Base-by-base conservation (phyloP, 2,113 vertebrate species). In the Vanacampus margaritifer region DNA sequence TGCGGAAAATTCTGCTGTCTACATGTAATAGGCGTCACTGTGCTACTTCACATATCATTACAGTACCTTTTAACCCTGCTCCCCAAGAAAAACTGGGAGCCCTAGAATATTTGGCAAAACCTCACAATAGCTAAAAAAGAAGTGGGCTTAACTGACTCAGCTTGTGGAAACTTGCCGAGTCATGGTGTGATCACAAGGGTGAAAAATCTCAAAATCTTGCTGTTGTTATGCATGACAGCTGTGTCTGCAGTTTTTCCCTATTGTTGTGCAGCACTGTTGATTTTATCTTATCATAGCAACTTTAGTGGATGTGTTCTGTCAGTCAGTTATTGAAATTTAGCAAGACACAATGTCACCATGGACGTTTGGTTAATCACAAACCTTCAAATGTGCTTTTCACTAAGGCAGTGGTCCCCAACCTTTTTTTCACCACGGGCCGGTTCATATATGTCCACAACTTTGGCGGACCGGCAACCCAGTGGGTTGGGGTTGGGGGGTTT, bases 131-230 rank as follows among this genome's bases (percentile, higher is more conserved):
- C 32, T 5, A 58, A 61, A 66, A 37, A 28, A 64, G 65, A 79
- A 83, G 75, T 66, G 70, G n/a, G 56, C 79, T 35, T 67, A 10
- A 35, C 46, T 82, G 73, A 73, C 67, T 76, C 73, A 82, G 69
- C 72, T 50, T 14, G 1, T 6, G 53, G 24, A 11, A 56, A 48
- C 11, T 19, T 71, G 75, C 76, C 73, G 64, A 59, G 74, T 76
- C 73, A 82, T 59, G 69, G 46, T 60, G 17, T 48, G 17, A 43
- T 41, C 60, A 39, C 19, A 37, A 60, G 36, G 21, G n/a, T 41
- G 16, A 46, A 46, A 46, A 46, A 46, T 16, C 13, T 46, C 36
- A 21, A 23, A 61, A 39, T 39, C 36, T 13, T n/a, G 21, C 58
- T 19, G 8, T 17, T 61, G 12, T 23, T n/a, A 23, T 24, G 3